Percentiles rank a stretch among this genome's conserved stretches.
Conservation (phyloP, 2,888 invertebrate genomes). For the Mylabris sibirica region DNA sequence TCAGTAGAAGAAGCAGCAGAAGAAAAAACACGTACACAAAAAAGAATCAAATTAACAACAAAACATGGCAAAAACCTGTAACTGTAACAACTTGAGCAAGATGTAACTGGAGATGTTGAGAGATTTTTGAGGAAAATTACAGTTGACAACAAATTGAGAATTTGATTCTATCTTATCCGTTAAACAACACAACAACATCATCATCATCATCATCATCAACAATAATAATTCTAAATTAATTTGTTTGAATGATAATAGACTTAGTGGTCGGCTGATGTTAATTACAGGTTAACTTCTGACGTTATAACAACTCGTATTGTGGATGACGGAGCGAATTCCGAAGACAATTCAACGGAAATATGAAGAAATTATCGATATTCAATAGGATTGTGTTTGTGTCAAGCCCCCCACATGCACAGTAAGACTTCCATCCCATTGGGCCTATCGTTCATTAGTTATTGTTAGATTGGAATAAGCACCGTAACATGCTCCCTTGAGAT, state of each 20-base stretch:
- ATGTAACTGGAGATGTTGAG: background rate
- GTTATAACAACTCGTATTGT: constrained; percentile 29
- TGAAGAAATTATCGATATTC: background rate
- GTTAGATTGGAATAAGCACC: constrained; percentile 28
- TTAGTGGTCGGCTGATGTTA: constrained; percentile 41
- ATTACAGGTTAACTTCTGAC: constrained; percentile 41
- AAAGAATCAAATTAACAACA: constrained; percentile 11
- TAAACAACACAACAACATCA: background rate
- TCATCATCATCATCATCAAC: background rate
- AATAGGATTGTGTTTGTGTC: background rate
- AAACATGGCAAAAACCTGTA: background rate
- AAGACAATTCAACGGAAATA: constrained; percentile 35
- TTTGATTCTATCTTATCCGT: background rate
- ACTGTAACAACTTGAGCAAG: background rate
- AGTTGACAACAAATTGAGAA: constrained; percentile 8
- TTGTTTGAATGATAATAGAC: constrained; percentile 9
- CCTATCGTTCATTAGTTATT: constrained; percentile 38
- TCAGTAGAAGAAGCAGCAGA: background rate
- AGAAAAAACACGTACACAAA: background rate
- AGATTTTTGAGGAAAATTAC: background rate
- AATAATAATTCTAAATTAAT: background rate
- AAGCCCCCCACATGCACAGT: constrained; percentile 15
- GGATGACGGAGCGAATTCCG: constrained; percentile 42
- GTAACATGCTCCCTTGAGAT: constrained; percentile 28
- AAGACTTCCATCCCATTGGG: constrained; percentile 36